Base-by-base conservation (phyloP, 1,140 invertebrate genomes). In the Eueides isabella region DNA sequence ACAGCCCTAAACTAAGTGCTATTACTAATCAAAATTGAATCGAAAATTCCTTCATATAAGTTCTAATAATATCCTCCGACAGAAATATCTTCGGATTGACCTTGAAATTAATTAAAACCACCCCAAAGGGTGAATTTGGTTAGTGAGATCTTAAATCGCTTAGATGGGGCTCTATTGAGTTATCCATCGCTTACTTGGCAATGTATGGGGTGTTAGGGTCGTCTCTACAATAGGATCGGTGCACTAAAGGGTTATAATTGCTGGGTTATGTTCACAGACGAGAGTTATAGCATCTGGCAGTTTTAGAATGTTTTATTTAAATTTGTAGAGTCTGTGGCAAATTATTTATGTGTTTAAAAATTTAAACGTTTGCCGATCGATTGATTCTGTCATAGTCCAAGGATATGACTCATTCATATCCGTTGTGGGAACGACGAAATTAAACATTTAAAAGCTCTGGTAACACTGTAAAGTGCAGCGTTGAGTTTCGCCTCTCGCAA, bases 121-220 rank as follows among this genome's bases (percentile, higher is more conserved):
- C 81, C 80, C 85, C 80, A 67, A 64, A 79, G 76, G 80, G 77
- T 80, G 80, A 84, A 80, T 80, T 82, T 78, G 81, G 77, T 75
- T 86, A 55, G 48, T 26, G 23, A 55, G 82, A 87, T 85, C 81
- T 87, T 82, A 85, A 87, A 87, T 81, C 80, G 80, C 70, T 81
- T 77, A 84, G 81, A 83, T 75, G 79, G 81, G 81, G 73, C 75
- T 71, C 80, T 82, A 87, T 87, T 84, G 80, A 82, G 85, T 85
- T 87, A 87, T 82, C 78, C 77, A 76, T 80, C 80, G 78, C 81
- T 82, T 80, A 82, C 80, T 83, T 77, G 83, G 76, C 83, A 83
- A 85, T 85, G 77, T 83, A 85, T 83, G 80, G 81, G 71, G 65
- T 74, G 67, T 76, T 71, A 69, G 77, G 81, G 82, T 83, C 69